Conservation (phyloP, 2,797 vertebrate genomes). For the Neopelma chrysocephalum region DNA sequence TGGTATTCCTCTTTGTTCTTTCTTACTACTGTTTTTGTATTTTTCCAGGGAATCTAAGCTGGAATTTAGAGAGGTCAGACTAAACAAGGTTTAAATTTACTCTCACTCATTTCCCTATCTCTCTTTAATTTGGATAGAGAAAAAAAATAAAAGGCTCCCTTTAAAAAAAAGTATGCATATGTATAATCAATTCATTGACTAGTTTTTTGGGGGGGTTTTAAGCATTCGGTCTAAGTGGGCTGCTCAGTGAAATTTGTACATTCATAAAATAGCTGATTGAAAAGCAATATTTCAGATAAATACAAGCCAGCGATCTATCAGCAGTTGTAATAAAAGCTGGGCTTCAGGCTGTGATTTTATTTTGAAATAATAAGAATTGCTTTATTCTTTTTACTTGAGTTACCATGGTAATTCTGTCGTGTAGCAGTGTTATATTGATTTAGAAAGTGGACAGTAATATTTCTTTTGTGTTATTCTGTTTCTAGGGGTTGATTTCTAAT, state of each 20-base stretch:
- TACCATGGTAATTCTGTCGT: slow-evolving; percentile 99
- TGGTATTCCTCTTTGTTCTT: slow-evolving; percentile 15
- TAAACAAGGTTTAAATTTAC: slow-evolving; percentile 31
- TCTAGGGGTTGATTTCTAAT: slow-evolving; percentile 99
- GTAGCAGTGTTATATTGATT: slow-evolving; percentile 99
- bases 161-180: background rate
- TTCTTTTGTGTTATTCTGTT: slow-evolving; percentile 99
- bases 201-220: slow-evolving; percentile 69
- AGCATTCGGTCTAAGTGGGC: slow-evolving; percentile 85
- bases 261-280: slow-evolving; percentile 96
- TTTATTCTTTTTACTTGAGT: slow-evolving; percentile 98
- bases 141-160: background rate
- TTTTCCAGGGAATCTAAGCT: background rate
- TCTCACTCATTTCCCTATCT: background rate
- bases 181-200: slow-evolving; percentile 81
- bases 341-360: slow-evolving; percentile 98
- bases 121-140: background rate
- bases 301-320: slow-evolving; percentile 93
- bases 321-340: slow-evolving; percentile 97
- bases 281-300: slow-evolving; percentile 97
- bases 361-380: slow-evolving; percentile 99
- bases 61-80: background rate
- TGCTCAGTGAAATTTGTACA: slow-evolving; percentile 91
- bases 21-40: background rate
- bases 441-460: slow-evolving; percentile 99